Evolutionary conservation across 1,140 invertebrate genomes (phyloP).

Genomic region (Orchesella cincta): DNA sequence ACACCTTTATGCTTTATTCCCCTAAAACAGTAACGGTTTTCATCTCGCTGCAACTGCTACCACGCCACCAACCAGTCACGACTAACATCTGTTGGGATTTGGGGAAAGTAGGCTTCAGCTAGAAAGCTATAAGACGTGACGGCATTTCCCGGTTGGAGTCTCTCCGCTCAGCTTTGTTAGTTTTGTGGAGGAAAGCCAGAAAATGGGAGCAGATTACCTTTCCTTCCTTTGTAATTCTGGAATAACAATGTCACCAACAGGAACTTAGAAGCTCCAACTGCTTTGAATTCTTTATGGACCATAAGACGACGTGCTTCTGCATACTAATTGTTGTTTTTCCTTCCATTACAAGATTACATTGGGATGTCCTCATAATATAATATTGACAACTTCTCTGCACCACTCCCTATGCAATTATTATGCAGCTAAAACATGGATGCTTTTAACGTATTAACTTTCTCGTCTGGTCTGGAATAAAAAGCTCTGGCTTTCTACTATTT

Average conservation of each 20-base stretch:
- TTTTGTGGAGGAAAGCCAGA: not conserved
- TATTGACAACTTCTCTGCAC: constrained; percentile 6
- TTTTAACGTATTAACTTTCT: not conserved
- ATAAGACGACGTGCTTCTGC: not conserved
- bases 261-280: too few species aligned
- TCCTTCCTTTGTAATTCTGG: too few species aligned
- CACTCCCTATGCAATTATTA: not conserved
- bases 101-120: not conserved
- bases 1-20: too few species aligned
- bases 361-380: too few species aligned
- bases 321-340: constrained; percentile 9
- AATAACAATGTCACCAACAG: too few species aligned
- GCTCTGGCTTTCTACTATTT: too few species aligned
- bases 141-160: not conserved
- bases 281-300: not conserved
- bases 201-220: too few species aligned
- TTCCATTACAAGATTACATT: too few species aligned
- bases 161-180: not conserved
- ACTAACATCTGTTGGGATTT: constrained; percentile 15
- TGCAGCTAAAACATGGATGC: not conserved
- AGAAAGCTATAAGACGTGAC: not conserved
- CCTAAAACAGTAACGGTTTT: too few species aligned
- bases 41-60: too few species aligned
- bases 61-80: not conserved
- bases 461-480: too few species aligned